phyloP scores from a whole-genome alignment of 2,888 invertebrate genomes.

The Microplitis deprimator region DNA sequence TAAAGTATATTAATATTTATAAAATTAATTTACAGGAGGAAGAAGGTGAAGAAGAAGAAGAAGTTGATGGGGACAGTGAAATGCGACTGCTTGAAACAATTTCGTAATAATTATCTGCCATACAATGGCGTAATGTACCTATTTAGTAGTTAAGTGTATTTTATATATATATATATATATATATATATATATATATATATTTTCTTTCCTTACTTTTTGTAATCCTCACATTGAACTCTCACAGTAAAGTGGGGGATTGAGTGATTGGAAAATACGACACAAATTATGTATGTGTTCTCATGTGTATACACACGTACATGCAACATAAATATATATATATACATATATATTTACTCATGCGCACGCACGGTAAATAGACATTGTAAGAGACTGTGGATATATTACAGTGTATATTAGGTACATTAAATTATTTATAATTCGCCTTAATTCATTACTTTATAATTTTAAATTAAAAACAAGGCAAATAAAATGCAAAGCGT shows the following conservation, averaged over 20 bases:
- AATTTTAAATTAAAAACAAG: not conserved
- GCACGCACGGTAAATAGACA: slow-evolving; percentile 29
- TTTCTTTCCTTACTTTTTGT: slow-evolving; percentile 44
- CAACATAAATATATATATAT: not conserved
- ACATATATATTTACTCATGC: slow-evolving; percentile 22
- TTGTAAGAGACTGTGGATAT: slow-evolving; percentile 50
- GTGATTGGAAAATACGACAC: not conserved
- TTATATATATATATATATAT: slow-evolving; percentile 48
- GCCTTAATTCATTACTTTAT: slow-evolving; percentile 8
- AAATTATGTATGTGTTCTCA: not conserved
- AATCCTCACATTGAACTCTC: slow-evolving; percentile 48
- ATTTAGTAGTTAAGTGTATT: slow-evolving; percentile 65
- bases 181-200: slow-evolving; percentile 42
- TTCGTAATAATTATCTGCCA: slow-evolving; percentile 63
- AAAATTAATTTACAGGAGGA: slow-evolving; percentile 58
- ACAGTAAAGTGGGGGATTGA: slow-evolving; percentile 49
- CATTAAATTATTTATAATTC: slow-evolving; percentile 62
- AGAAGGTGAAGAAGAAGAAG: slow-evolving; percentile 70
- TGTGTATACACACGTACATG: not conserved
- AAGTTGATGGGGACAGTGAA: slow-evolving; percentile 65
- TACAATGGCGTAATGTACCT: slow-evolving; percentile 55
- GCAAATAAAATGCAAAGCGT: not conserved
- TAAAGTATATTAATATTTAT: not conserved
- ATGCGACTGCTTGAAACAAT: slow-evolving; percentile 67
- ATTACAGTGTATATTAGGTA: slow-evolving; percentile 59